phyloP scores from a whole-genome alignment of 2,113 vertebrate species.

The Urocitellus parryii region DNA sequence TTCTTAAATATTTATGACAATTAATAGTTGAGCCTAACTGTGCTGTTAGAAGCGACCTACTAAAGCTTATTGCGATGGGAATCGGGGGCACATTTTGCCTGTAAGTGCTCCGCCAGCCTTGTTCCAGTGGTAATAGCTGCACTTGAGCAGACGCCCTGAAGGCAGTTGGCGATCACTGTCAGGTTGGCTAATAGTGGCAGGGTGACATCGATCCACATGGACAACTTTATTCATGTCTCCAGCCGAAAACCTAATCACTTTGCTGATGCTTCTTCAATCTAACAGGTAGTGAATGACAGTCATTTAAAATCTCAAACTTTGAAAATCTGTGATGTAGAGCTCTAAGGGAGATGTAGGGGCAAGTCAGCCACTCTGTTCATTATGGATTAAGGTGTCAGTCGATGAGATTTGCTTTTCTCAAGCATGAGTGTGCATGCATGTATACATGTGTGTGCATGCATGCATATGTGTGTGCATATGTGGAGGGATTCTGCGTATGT shows the following conservation, averaged over 20 bases:
- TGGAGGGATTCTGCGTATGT: background rate
- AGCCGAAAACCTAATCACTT: conserved; percentile 58
- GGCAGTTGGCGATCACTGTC: conserved; percentile 51
- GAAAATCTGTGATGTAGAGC: background rate
- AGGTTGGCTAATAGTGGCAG: conserved; percentile 23
- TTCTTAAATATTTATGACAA: conserved; percentile 17
- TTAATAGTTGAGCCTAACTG: background rate
- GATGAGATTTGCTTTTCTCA: background rate
- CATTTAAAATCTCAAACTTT: conserved; percentile 58
- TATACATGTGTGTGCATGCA: background rate
- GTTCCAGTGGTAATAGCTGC: background rate
- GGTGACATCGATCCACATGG: conserved; percentile 57
- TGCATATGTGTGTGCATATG: background rate
- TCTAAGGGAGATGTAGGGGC: background rate
- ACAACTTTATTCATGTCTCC: conserved; percentile 67
- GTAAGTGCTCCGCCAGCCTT: background rate
- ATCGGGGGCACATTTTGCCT: background rate
- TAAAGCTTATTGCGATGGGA: background rate
- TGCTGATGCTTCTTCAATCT: conserved; percentile 50
- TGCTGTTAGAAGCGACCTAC: background rate
- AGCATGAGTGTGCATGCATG: background rate
- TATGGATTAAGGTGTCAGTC: conserved; percentile 24
- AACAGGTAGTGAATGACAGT: conserved; percentile 50
- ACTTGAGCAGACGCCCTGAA: background rate
- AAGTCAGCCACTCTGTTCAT: background rate